A percentile compares a stretch with the other conserved stretches of the same genome.
phyloP scores from a whole-genome alignment of 2,888 invertebrate genomes.

The Alviniconcha strummeri region DNA sequence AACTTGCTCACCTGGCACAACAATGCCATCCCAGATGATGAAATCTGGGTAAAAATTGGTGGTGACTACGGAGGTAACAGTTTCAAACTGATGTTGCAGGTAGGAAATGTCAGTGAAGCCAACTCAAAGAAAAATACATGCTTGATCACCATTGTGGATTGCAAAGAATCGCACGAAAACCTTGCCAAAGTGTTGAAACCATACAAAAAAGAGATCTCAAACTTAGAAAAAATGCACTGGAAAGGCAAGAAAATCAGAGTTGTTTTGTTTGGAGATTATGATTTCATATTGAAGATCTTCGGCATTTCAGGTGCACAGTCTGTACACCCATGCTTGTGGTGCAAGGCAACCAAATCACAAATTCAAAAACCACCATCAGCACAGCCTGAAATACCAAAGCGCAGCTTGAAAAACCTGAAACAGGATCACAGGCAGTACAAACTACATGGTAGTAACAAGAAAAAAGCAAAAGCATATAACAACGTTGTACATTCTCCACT shows the following conservation, averaged over 20 bases:
- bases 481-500: neutral
- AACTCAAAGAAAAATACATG: constrained; percentile 15
- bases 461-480: neutral
- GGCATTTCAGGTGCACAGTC: constrained; percentile 20
- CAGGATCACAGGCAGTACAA: neutral
- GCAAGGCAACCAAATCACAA: neutral
- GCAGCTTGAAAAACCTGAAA: neutral
- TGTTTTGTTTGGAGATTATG: constrained; percentile 20
- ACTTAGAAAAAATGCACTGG: neutral
- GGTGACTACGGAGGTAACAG: constrained; percentile 11
- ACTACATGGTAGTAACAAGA: neutral
- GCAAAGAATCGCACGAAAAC: constrained; percentile 12
- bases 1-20: constrained; percentile 13
- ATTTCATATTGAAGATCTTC: constrained; percentile 6
- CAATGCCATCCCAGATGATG: neutral
- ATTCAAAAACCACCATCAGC: neutral
- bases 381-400: neutral
- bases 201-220: neutral
- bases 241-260: neutral
- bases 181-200: neutral
- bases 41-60: constrained; percentile 28
- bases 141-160: constrained; percentile 10
- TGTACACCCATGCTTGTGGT: constrained; percentile 18
- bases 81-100: constrained; percentile 11
- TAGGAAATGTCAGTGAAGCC: neutral